Base-by-base conservation (phyloP, 2,888 invertebrate genomes). In the Phortica magna region DNA sequence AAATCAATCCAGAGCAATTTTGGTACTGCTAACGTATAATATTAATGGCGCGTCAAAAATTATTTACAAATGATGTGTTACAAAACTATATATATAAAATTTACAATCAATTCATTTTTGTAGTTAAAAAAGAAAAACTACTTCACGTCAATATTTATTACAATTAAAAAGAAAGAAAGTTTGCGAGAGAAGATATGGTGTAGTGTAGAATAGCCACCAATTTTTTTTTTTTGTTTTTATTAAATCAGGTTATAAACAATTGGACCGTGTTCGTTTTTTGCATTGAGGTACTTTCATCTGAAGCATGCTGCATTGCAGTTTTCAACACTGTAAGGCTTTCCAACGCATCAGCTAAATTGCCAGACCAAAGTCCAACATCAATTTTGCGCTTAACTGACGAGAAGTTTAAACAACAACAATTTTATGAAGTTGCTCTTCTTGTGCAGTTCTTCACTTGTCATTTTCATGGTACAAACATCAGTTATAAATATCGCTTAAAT, bases 281-380 rank as follows among this genome's bases (percentile, higher is more conserved):
- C 90, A 90, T 88, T 91, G 91, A 91, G 91, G 91, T 91, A 91
- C 91, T 88, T 87, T 89, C 88, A 83, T 88, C 91, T 84, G 87
- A 89, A 87, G 88, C 86, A 86, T 83, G 88, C 86, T 82, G 82
- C 83, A 88, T 70, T 48, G 76, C 70, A 42, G 67, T 67, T 76
- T 71, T 65, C 75, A 79, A 81, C 79, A 73, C 67, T 79, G 6
- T 64, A 10, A 5, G 14, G 64, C 39, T 39, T 48, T 31, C 19
- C 9, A 19, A 67, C 42, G 71, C 84, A 83, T 79, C 85, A 87
- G 89, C 84, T 79, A 85, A 85, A 77, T 78, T 89, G 86, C 83
- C 83, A 88, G 88, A 83, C 88, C 82, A 86, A 85, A 90, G 91
- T 91, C 91, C 92, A 92, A 92, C 91, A 91, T 91, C 89, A 91